Conservation (phyloP, 2,113 vertebrate species). For the Ceratotherium simum region DNA sequence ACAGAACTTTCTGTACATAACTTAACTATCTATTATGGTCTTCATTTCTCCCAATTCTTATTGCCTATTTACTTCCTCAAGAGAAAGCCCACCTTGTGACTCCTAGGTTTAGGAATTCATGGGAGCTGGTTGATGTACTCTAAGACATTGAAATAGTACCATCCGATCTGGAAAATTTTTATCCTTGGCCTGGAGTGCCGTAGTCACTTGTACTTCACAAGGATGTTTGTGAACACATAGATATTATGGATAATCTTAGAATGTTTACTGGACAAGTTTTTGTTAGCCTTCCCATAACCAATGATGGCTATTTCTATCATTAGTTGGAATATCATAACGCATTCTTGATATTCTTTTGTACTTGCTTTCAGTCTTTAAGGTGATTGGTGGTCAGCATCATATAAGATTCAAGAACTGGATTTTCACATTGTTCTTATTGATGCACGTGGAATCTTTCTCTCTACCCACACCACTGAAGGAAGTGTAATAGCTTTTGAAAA, state of each 20-base stretch:
- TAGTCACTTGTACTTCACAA: constrained; percentile 44
- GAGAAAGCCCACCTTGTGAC: constrained; percentile 36
- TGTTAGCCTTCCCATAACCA: not conserved
- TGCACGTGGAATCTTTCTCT: constrained; percentile 8
- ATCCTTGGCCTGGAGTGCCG: not conserved
- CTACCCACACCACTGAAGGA: not conserved
- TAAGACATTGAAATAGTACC: constrained; percentile 47
- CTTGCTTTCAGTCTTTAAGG: not conserved
- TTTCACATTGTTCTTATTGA: constrained; percentile 48
- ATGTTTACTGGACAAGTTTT: not conserved
- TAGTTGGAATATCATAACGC: constrained; percentile 20
- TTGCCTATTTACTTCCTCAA: constrained; percentile 42
- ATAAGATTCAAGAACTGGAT: constrained; percentile 51
- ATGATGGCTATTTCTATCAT: constrained; percentile 1
- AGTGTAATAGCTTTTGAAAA: not conserved
- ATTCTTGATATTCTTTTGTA: constrained; percentile 48
- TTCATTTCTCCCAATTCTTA: constrained; percentile 56
- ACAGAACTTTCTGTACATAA: not conserved
- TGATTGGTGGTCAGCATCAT: constrained; percentile 43
- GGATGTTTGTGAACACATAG: constrained; percentile 37
- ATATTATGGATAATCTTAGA: constrained; percentile 42
- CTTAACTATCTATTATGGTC: constrained; percentile 48
- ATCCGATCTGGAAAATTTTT: constrained; percentile 49
- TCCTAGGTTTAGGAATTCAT: constrained; percentile 24
- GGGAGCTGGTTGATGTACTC: constrained; percentile 20